A percentile compares a stretch with the other conserved stretches of the same genome.
These are phyloP conservation scores for Epizoanthus stellaris DNA, from an alignment of 92 coral and sea anemone genomes.

Conservation along the genomic window DNA sequence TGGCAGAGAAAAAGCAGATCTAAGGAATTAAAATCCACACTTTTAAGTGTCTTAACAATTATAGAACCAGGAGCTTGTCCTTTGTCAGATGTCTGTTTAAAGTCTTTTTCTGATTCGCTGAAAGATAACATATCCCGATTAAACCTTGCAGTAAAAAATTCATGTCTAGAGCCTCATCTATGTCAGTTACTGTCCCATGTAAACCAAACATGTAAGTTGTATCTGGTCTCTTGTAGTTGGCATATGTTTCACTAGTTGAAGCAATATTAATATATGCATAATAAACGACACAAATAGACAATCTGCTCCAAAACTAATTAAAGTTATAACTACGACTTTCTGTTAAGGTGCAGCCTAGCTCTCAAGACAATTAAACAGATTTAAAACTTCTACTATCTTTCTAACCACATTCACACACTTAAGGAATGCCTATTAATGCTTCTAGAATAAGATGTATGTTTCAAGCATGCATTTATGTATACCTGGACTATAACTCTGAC, in stretches of 20 bases:
- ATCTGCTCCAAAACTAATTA: background rate
- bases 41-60: background rate
- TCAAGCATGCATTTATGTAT: too few relatives aligned
- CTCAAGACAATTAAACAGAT: background rate
- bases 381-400: background rate
- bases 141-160: background rate
- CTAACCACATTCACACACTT: too few relatives aligned
- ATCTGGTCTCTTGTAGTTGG: too few relatives aligned
- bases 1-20: background rate
- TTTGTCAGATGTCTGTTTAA: slow-evolving; percentile 2
- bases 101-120: slow-evolving; percentile 17
- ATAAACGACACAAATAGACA: background rate
- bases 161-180: background rate
- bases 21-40: background rate
- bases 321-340: background rate
- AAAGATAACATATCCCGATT: slow-evolving; percentile 1
- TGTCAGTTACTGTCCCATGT: background rate
- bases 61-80: background rate
- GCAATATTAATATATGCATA: background rate
- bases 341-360: background rate
- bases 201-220: too few relatives aligned
- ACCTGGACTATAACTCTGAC: too few relatives aligned
- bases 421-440: too few relatives aligned
- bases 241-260: too few relatives aligned
- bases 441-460: too few relatives aligned